A percentile compares a stretch with the other conserved stretches of the same genome.
These are phyloP conservation scores for Pyrgus malvae DNA, from an alignment of 2,888 invertebrate genomes.

Conservation along the genomic window DNA sequence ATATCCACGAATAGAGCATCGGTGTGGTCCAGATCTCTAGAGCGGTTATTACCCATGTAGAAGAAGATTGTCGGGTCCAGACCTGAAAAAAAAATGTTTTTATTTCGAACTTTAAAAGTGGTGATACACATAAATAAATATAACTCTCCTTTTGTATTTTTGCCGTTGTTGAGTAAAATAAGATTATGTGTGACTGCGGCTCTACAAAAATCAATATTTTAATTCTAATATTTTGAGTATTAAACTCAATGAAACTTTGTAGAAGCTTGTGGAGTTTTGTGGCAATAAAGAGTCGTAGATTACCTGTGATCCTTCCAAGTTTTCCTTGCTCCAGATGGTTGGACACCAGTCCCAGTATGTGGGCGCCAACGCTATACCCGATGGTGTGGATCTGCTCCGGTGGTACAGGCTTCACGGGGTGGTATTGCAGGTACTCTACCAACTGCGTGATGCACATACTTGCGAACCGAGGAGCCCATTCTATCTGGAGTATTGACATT, in stretches of 20 bases:
- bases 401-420: slow-evolving; percentile 86
- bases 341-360: slow-evolving; percentile 91
- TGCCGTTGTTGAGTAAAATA: no score
- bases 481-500: slow-evolving; percentile 60
- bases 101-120: no score
- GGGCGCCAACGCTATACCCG: slow-evolving; percentile 93
- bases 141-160: no score
- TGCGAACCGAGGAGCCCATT: slow-evolving; percentile 84
- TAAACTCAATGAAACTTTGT: no score
- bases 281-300: not conserved
- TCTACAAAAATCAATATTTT: no score
- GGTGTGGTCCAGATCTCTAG: slow-evolving; percentile 88
- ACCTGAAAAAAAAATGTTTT: slow-evolving; percentile 65
- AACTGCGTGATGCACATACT: slow-evolving; percentile 90
- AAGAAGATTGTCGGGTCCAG: slow-evolving; percentile 93
- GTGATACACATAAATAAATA: no score
- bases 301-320: slow-evolving; percentile 91
- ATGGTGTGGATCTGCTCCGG: slow-evolving; percentile 90
- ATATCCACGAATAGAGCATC: slow-evolving; percentile 92
- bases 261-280: no score
- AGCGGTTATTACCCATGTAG: slow-evolving; percentile 91
- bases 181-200: no score
- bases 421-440: slow-evolving; percentile 88
- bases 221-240: no score
- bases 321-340: slow-evolving; percentile 89